Evolutionary conservation across 2,888 invertebrate genomes (phyloP), one percentile per base, ranked within the genome.

Genomic region (Euplexia lucipara): DNA sequence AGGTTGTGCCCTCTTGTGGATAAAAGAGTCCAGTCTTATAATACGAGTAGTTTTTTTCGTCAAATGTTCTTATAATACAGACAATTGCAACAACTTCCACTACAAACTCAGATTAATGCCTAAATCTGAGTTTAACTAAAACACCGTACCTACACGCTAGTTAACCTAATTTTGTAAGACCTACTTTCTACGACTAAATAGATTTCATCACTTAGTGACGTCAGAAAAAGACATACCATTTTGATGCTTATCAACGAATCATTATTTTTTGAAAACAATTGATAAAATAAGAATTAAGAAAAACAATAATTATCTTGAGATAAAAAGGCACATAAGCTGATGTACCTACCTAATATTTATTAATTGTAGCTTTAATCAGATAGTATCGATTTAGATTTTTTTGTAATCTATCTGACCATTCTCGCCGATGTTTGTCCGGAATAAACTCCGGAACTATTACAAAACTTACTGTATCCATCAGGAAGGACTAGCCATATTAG

Each of bases 141-240:
- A 26, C 26, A 26, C 16, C 8, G 16, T 39, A 39, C 39, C 16
- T 18, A 16, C 39, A 39, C 8, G 16, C 14, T 26, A 14, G 3
- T 8, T 10, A 30, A 7, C 9, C 9, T n/a, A n/a, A 39, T 47
- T 20, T 1, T n/a, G 14, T 6, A 5, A 9, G 20, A 64, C 8
- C 26, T 35, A 35, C 65, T 32, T 64, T n/a, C 41, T 63, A 42
- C 41, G 51, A 34, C 51, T 51, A 63, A 34, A 35, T 18, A 0
- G 20, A 48, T 12, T 10, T 41, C 34, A 62, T 62, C 39, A 1
- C 12, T 22, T 9, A 22, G n/a, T 35, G 51, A 69, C 69, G 67
- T 61, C 69, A 68, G n/a, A 26, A 34, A 32, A 67, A 18, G 22
- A 59, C 20, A 45, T 14, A 47, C 39, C 32, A 53, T 62, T 53